Percentiles rank a stretch among this genome's conserved stretches.
phyloP scores from a whole-genome alignment of 2,888 invertebrate genomes.

The Polyommatus icarus region DNA sequence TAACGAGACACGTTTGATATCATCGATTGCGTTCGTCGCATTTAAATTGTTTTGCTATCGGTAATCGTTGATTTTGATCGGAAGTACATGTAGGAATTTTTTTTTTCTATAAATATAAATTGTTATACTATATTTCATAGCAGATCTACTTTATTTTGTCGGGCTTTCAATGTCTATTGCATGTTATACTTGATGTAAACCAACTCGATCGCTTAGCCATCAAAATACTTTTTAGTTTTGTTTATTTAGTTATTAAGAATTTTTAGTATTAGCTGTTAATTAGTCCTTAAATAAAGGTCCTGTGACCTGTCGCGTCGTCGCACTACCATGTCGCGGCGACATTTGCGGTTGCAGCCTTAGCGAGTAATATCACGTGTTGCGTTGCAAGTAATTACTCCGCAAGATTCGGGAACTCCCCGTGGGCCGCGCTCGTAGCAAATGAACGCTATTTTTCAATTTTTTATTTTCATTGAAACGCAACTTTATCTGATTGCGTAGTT shows the following conservation, averaged over 20 bases:
- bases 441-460: neutral
- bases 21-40: neutral
- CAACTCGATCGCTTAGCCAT: too few relatives aligned
- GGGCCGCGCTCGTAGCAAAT: conserved; percentile 36
- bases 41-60: neutral
- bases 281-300: too few relatives aligned
- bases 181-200: too few relatives aligned
- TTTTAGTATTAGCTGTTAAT: too few relatives aligned
- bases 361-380: conserved; percentile 31
- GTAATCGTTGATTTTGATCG: neutral
- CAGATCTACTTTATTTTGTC: too few relatives aligned
- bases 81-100: neutral
- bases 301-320: neutral
- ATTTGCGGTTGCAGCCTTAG: neutral
- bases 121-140: too few relatives aligned
- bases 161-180: too few relatives aligned
- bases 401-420: conserved; percentile 37
- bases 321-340: neutral
- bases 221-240: too few relatives aligned
- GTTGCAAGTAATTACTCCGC: conserved; percentile 39
- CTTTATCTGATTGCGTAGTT: neutral
- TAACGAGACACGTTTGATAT: neutral
- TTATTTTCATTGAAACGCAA: neutral
- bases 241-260: too few relatives aligned
- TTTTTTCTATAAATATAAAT: too few relatives aligned